Base-by-base conservation (phyloP, 2,113 vertebrate species). In the Rissa tridactyla region DNA sequence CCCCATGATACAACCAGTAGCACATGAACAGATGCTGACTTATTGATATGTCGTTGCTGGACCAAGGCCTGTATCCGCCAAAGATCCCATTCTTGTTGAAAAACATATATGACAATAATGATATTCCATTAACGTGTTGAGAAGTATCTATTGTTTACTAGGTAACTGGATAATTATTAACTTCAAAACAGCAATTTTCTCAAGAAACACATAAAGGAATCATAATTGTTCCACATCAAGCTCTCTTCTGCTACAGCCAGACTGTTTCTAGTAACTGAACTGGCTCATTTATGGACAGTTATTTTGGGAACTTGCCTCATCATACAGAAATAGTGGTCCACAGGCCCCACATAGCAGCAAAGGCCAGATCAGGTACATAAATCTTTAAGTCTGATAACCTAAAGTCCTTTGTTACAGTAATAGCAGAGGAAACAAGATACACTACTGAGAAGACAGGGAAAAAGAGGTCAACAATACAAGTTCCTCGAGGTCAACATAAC, bases 31-130 rank as follows among this genome's bases (percentile, higher is more conserved):
- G 84, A 70, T 75, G 40, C 23, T 82, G 65, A 89, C 60, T 60
- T 78, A 40, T 5, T 52, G 62, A 70, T 73, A 5, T 3, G 4
- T 40, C 0, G 0, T 17, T 11, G 36, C 60, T 26, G 76, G 80
- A 75, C 52, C n/a, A 65, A 76, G 61, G 36, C 16, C 44, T 44
- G 21, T 29, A 58, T 58, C 46, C 9, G 18, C 49, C 9, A 55
- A 72, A 78, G 34, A 62, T 55, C 27, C 29, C 18, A 20, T 16
- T 83, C 30, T 75, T 75, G 38, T 69, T 82, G 52, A 60, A 93
- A 87, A 90, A 77, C 25, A 71, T 5, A 23, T 30, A 81, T 13
- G 19, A 19, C 15, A 36, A 68, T 29, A 55, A 42, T 16, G 6
- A 64, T 30, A 46, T 20, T n/a, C 29, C 71, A 82, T 54, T 32